Evolutionary conservation across 2,797 vertebrate species (phyloP).

Genomic region (Numenius phaeopus): DNA sequence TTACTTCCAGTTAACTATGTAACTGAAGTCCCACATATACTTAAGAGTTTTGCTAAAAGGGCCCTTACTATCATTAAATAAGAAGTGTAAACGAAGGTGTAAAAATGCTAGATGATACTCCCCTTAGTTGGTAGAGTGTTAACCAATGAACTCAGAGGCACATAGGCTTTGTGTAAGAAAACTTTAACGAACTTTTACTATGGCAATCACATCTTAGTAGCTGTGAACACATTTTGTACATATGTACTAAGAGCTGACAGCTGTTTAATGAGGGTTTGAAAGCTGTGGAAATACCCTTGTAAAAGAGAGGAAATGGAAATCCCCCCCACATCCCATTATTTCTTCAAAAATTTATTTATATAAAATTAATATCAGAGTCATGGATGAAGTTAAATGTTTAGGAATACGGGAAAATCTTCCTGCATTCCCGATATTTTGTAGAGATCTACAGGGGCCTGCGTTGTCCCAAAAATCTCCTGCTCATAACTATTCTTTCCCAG

Average conservation of each 20-base stretch:
- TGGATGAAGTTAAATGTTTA: background rate
- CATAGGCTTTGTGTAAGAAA: background rate
- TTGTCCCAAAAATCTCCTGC: background rate
- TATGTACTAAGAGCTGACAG: background rate
- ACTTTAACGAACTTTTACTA: background rate
- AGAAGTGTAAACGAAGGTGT: background rate
- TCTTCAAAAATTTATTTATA: background rate
- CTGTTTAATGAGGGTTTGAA: background rate
- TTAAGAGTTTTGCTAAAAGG: background rate
- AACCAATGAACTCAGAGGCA: background rate
- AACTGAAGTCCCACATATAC: background rate
- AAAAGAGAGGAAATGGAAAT: constrained; percentile 24
- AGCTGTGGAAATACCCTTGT: constrained; percentile 2
- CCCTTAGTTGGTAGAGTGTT: background rate
- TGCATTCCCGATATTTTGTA: background rate
- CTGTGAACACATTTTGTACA: background rate
- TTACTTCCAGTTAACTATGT: background rate
- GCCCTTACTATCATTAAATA: background rate
- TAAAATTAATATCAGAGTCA: background rate
- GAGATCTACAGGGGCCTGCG: background rate
- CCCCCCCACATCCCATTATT: background rate
- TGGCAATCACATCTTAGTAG: background rate
- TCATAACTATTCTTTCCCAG: background rate
- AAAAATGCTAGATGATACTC: background rate
- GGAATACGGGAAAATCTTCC: background rate